Evolutionary conservation across 92 coral and sea anemone genomes (phyloP), one percentile per base, ranked within the genome.

Genomic region (Porites lobata): DNA sequence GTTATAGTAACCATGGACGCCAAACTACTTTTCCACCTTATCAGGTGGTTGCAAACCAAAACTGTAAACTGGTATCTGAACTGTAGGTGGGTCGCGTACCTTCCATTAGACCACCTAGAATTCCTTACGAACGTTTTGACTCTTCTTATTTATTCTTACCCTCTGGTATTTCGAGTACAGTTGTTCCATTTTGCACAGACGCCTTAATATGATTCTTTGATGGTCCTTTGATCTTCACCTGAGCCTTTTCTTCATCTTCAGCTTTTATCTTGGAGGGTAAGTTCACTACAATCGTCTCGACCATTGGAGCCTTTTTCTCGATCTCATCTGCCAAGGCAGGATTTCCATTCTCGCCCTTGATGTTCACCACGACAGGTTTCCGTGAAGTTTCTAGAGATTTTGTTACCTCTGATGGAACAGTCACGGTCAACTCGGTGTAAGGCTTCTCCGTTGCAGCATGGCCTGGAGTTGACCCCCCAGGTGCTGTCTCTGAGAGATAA

Each of bases 351-450:
- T 95, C 98, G 22, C 92, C 94, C 63, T 95, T 90, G n/a, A 95
- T 95, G 90, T 91, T 95, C 20, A 95, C 96, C 29, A 95, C 82
- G 7, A 95, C 96, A 54, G 98, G 98, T 72, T 94, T 94, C 47
- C 92, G 86, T 79, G 93, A 90, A n/a, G 93, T 86, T 77, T 92
- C 87, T 2, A 95, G 93, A 19, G 96, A 91, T 74, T 95, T 85
- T 0, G 98, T 95, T 32, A 95, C 94, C 62, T 95, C 98, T n/a
- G 91, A 74, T 13, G 98, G 98, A 10, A 95, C 96, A n/a, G 94
- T 92, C 76, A 95, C 98, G 53, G 90, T 88, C 63, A 95, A 92
- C 78, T 95, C 94, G 14, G 94, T 95, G 81, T 88, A 83, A 4
- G 78, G 89, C 50, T 85, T 77, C 12, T 70, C 81, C 7, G 80